Evolutionary conservation across 2,797 vertebrate species (phyloP), one percentile per base, ranked within the genome.

Genomic region (Etheostoma perlongum): DNA sequence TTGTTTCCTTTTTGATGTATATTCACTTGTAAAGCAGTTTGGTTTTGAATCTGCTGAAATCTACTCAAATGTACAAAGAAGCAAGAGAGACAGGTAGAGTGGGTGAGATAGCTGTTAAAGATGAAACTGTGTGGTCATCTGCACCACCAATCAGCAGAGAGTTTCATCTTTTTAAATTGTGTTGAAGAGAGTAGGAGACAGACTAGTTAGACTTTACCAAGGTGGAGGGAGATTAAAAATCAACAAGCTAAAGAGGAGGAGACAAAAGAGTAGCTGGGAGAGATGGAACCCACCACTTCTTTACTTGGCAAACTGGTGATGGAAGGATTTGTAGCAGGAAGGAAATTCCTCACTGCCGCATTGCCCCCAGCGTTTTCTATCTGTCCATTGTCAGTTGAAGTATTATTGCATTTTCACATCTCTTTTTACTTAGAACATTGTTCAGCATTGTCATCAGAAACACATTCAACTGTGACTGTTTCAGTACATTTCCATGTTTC

Each of bases 301-400:
- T 79, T 84, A 63, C 84, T 76, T 63, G 78, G 69, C 62, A 76
- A 81, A 83, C 67, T 57, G 72, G 60, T 91, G 88, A 92, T 82
- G 81, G 87, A 91, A 88, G 82, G 76, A 71, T 80, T 74, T 87
- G 82, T 69, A 83, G 77, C 85, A 82, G 70, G 82, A 86, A 86
- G 82, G 83, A 87, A 87, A 91, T 91, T 92, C 76, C 86, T 93
- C 70, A 70, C 68, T 78, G 76, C 70, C 71, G 66, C 48, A 67
- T 80, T 5, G 69, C 83, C 84, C 71, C 61, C 47, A 69, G 86
- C 74, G 7, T 42, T 47, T 44, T 68, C 48, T 67, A 33, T 81
- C 59, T 21, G 59, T 80, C 70, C 73, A 42, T 61, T 54, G 65
- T 76, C 33, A 7, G 30, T 67, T 61, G 10, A 55, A 49, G 54